Evolutionary conservation across 2,113 vertebrate species (phyloP), one percentile per base, ranked within the genome.

Genomic region (mouse (Mus musculus)): DNA sequence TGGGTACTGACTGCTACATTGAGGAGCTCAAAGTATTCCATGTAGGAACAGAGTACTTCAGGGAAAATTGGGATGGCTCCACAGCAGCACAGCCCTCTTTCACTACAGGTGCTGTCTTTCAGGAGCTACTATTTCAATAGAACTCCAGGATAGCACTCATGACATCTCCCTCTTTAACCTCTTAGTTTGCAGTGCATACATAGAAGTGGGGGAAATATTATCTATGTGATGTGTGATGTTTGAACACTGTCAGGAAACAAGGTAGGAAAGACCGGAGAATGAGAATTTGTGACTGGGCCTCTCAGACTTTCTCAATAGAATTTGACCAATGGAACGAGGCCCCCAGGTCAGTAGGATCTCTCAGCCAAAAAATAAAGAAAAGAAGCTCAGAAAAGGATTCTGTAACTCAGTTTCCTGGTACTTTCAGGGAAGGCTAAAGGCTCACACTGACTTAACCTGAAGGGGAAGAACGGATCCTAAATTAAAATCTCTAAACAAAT

Each of bases 401-500:
- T 33, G 33, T 67, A 59, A 91, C 94, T 86, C 30, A 85, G 81
- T 78, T 89, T 82, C 36, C 93, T 97, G 76, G 39, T 92, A 92
- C 88, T 95, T 90, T 89, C 24, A 84, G 17, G 89, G 11, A 80
- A 96, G 61, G 46, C 59, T 75, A 94, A 72, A 95, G 77, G 82
- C 78, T 94, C 87, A 54, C 88, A 69, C 90, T 69, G 69, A 92
- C 78, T 95, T 96, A 87, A n/a, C 67, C 61, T 89, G 5, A 56
- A 96, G 80, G 90, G 67, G 80, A 97, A 87, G 63, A 46, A 76
- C 76, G 84, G 84, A 26, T 88, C 94, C 78, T 92, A 59, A 63
- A 72, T 77, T 52, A 72, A 97, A 92, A 92, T 94, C 86, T 88
- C 88, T 87, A 88, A 95, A 78, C 90, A 88, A 89, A 91, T 81